These are phyloP conservation scores for Gymnarchus niloticus DNA, from an alignment of 2,113 vertebrate species.

Conservation along the genomic window DNA sequence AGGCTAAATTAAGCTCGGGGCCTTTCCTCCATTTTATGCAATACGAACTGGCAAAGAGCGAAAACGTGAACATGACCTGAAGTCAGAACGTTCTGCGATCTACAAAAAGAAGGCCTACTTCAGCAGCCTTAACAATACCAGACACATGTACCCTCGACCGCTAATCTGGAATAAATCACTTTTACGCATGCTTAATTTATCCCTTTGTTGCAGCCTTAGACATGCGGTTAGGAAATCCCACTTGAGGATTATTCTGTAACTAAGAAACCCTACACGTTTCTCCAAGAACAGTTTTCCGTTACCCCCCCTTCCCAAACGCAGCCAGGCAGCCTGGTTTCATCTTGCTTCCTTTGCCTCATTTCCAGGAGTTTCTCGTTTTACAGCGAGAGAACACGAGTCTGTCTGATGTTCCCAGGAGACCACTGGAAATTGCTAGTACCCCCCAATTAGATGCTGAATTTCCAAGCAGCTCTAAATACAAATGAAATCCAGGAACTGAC, in stretches of 20 bases:
- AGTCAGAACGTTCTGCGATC: neutral
- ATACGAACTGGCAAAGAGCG: neutral
- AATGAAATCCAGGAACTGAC: neutral
- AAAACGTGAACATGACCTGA: neutral
- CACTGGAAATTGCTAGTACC: neutral
- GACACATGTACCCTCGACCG: conserved; percentile 15
- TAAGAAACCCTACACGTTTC: conserved; percentile 29
- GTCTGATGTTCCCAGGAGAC: neutral
- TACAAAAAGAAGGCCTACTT: neutral
- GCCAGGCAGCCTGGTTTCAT: neutral
- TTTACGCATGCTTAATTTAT: conserved; percentile 34
- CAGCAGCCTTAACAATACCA: conserved; percentile 29
- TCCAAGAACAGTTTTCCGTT: neutral
- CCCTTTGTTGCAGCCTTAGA: conserved; percentile 35
- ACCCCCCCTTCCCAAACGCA: neutral
- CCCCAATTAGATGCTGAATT: conserved; percentile 28
- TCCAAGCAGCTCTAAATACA: conserved; percentile 27
- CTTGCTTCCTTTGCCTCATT: neutral
- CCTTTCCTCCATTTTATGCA: neutral
- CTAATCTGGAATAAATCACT: conserved; percentile 35
- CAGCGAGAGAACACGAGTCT: neutral
- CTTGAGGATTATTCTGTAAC: conserved; percentile 33
- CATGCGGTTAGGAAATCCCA: conserved; percentile 39
- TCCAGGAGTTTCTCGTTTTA: neutral
- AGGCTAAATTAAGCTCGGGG: neutral